Percentiles rank a stretch among this genome's conserved stretches.
Evolutionary conservation across 2,888 invertebrate genomes (phyloP).

Genomic region (Clitarchus hookeri): DNA sequence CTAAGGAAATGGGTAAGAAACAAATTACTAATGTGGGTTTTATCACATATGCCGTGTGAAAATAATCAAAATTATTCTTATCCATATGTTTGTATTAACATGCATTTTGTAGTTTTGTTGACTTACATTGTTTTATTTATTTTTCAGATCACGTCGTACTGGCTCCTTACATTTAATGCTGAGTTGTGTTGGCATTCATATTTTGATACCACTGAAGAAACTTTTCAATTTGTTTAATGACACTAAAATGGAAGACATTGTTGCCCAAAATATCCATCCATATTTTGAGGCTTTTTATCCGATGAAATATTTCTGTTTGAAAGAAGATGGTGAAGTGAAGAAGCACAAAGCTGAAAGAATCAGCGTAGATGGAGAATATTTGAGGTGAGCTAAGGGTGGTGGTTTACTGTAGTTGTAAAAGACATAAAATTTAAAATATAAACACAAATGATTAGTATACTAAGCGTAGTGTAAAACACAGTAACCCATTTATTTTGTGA

Average conservation of each 20-base stretch:
- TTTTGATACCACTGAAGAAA: constrained; percentile 31
- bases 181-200: constrained; percentile 29
- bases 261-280: constrained; percentile 30
- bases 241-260: constrained; percentile 33
- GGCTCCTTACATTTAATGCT: constrained; percentile 19
- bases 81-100: no score
- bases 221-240: constrained; percentile 32
- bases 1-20: no score
- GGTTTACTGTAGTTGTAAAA: no score
- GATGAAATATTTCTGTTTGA: constrained; percentile 11
- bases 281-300: constrained; percentile 25
- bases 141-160: background rate
- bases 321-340: constrained; percentile 4
- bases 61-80: no score
- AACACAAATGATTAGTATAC: no score
- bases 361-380: constrained; percentile 5
- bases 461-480: no score
- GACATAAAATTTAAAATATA: no score
- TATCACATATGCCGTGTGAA: no score
- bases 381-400: background rate
- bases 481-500: no score
- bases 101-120: no score
- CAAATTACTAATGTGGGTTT: no score
- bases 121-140: no score
- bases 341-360: constrained; percentile 5